Evolutionary conservation across 1,140 invertebrate species (phyloP).

Genomic region (Caerostris extrusa): DNA sequence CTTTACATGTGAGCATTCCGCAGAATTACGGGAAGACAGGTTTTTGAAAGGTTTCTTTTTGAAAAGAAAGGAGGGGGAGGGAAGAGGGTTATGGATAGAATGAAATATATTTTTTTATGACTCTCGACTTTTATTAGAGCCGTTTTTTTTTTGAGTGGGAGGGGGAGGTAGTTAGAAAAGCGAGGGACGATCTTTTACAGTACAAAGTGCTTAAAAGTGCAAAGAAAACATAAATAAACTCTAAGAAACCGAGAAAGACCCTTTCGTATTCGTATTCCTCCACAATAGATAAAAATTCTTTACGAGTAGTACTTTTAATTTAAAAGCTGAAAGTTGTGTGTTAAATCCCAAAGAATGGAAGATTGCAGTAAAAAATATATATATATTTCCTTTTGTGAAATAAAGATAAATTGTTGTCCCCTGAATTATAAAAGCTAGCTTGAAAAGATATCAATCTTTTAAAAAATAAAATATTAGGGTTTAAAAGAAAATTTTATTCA

Average conservation of each 20-base stretch:
- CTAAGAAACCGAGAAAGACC: not conserved
- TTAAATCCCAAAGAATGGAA: not conserved
- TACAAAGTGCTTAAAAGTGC: not conserved
- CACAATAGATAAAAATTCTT: not conserved
- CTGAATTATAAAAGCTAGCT: too few species aligned
- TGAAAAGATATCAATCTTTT: too few species aligned
- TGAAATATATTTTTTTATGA: slow-evolving; percentile 1
- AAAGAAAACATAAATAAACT: not conserved
- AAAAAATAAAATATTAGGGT: too few species aligned
- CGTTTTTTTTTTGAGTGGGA: not conserved
- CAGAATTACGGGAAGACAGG: not conserved
- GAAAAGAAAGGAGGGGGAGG: not conserved
- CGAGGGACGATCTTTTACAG: not conserved
- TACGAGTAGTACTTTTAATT: not conserved
- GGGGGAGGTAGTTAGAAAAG: not conserved
- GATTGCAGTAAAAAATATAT: not conserved
- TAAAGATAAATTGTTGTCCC: not conserved
- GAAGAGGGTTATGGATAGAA: not conserved
- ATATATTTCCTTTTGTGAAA: not conserved
- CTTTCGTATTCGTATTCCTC: slow-evolving; percentile 2
- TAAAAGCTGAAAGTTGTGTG: not conserved
- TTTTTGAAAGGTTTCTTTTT: not conserved
- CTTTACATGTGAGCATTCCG: not conserved
- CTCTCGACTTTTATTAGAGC: not conserved
- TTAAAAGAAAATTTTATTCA: too few species aligned